Percentiles rank a stretch among this genome's conserved stretches.
Conservation (phyloP, 2,888 invertebrate species). For the Tineola bisselliella region DNA sequence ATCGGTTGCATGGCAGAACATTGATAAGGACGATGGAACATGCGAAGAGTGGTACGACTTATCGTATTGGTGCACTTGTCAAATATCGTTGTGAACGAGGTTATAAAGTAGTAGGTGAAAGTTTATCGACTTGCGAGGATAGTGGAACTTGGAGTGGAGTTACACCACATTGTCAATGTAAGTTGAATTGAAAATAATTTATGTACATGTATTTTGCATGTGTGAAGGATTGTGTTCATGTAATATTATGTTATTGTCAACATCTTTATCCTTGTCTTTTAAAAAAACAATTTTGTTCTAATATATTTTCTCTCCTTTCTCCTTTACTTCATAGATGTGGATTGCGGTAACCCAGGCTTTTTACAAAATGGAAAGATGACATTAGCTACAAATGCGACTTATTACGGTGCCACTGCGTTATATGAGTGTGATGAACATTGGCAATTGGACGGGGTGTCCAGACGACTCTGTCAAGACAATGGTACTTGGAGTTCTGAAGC, state of each 20-base stretch:
- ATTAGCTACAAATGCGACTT: constrained; percentile 86
- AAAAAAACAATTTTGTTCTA: no score
- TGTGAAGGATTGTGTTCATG: no score
- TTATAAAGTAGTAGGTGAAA: constrained; percentile 87
- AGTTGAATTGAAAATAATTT: constrained; percentile 36
- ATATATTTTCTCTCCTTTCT: background rate
- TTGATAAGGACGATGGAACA: constrained; percentile 79
- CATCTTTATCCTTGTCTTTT: no score
- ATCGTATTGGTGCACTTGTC: constrained; percentile 85
- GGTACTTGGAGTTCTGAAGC: constrained; percentile 90
- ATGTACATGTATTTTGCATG: no score
- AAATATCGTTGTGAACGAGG: constrained; percentile 92
- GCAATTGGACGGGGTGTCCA: constrained; percentile 83
- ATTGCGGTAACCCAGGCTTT: constrained; percentile 81
- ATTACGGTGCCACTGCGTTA: constrained; percentile 85
- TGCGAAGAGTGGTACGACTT: constrained; percentile 76
- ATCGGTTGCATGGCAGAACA: constrained; percentile 87
- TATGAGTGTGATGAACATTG: constrained; percentile 86
- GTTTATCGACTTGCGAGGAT: constrained; percentile 86
- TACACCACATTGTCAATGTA: constrained; percentile 86
- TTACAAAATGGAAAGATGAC: constrained; percentile 80
- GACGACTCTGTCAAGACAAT: constrained; percentile 86
- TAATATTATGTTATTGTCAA: no score
- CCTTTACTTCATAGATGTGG: constrained; percentile 73
- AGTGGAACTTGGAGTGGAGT: constrained; percentile 86